Evolutionary conservation across 1,140 invertebrate species (phyloP), one percentile per base, ranked within the genome.

Genomic region (Scaptomyza montana): DNA sequence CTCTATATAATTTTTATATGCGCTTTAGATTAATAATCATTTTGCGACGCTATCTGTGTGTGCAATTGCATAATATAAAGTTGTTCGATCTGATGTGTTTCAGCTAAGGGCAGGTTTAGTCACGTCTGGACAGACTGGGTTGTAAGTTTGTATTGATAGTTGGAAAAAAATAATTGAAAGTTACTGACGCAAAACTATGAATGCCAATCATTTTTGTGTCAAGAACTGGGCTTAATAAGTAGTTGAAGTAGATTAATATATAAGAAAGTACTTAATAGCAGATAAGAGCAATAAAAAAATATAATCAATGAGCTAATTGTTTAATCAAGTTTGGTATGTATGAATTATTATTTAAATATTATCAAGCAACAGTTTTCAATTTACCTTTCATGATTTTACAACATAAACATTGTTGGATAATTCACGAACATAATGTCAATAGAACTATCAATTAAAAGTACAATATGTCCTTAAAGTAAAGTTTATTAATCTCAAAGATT

Each of bases 61-160:
- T 12, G n/a, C n/a, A 12, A 12, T 57, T 45, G 5, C 55, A n/a
- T 30, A 28, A 43, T 12, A n/a, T n/a, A n/a, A n/a, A 12, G 39
- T n/a, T 43, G 25, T 30, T 57, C 41, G 41, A 46, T 46, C 56
- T 47, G 8, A 8, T 41, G 36, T 16, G 13, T 19, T 25, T 56
- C 16, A 57, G 6, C 36, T 56, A 16, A 43, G 54, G 54, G 53
- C 53, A 55, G 53, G 10, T 21, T 12, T 12, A 53, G 50, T 33
- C 30, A 33, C 6, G 30, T 19, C 51, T 36, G 30, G 4, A 43
- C 39, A 9, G 12, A 43, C 39, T n/a, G 10, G n/a, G 39, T n/a
- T n/a, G n/a, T 43, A 2, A 43, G 13, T 21, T 25, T 25, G 10
- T 1, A 49, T 25, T 49, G 19, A 8, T 49, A 10, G 8, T 21